A percentile compares a stretch with the other conserved stretches of the same genome.
Evolutionary conservation across 2,797 vertebrate species (phyloP).

Genomic region (Onychomys leucogaster): DNA sequence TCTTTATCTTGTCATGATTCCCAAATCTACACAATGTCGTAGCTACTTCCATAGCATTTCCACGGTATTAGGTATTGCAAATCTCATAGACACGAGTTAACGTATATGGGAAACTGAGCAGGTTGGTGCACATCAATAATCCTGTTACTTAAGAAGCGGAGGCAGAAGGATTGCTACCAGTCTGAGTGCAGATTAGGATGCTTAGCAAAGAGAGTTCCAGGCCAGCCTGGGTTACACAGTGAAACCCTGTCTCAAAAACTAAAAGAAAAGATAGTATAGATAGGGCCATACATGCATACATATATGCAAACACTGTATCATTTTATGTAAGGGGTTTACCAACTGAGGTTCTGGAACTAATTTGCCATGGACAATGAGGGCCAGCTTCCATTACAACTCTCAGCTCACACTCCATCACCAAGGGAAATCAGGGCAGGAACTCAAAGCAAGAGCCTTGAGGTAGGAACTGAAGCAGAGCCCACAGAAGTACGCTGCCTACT

Average conservation of each 20-base stretch:
- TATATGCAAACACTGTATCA: background rate
- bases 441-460: background rate
- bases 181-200: background rate
- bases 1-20: background rate
- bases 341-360: background rate
- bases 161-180: background rate
- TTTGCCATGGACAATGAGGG: background rate
- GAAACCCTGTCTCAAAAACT: background rate
- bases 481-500: background rate
- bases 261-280: background rate
- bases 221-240: background rate
- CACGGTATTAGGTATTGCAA: background rate
- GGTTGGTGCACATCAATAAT: no score
- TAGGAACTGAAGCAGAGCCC: background rate
- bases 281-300: no score
- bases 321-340: background rate
- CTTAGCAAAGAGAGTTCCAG: background rate
- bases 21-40: no score
- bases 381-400: background rate
- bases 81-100: background rate
- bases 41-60: background rate
- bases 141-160: background rate
- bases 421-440: background rate
- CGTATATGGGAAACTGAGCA: background rate
- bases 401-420: background rate